Percentiles rank a stretch among this genome's conserved stretches.
phyloP scores from a whole-genome alignment of 2,113 vertebrate species.

The Opisthocomus hoazin region DNA sequence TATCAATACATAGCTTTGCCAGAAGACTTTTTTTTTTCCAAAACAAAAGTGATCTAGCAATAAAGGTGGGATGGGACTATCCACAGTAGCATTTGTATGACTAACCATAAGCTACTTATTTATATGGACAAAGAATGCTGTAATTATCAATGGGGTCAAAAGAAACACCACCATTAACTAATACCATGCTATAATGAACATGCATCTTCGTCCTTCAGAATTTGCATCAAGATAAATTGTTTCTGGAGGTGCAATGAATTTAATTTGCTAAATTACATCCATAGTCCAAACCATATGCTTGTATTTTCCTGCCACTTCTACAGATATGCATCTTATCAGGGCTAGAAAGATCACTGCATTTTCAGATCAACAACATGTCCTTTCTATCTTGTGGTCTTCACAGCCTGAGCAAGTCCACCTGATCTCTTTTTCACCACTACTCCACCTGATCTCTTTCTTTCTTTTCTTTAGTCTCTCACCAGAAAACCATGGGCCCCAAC shows the following conservation, averaged over 20 bases:
- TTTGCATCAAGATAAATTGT: background rate
- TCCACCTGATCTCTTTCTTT: background rate
- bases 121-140: background rate
- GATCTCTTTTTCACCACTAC: background rate
- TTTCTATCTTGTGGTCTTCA: background rate
- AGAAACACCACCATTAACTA: background rate
- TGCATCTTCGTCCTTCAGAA: background rate
- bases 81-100: background rate
- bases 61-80: background rate
- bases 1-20: background rate
- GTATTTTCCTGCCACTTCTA: background rate
- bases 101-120: background rate
- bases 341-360: background rate
- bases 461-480: background rate
- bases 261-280: background rate
- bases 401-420: background rate
- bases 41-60: background rate
- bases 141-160: background rate
- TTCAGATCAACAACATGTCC: background rate
- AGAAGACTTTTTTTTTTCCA: background rate
- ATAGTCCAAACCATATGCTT: background rate
- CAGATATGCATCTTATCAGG: background rate
- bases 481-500: background rate
- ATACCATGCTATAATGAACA: background rate
- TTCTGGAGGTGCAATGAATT: background rate